Percentiles rank a stretch among this genome's conserved stretches.
These are phyloP conservation scores for Rhynchophorus ferrugineus DNA, from an alignment of 1,140 invertebrate species.

Conservation along the genomic window DNA sequence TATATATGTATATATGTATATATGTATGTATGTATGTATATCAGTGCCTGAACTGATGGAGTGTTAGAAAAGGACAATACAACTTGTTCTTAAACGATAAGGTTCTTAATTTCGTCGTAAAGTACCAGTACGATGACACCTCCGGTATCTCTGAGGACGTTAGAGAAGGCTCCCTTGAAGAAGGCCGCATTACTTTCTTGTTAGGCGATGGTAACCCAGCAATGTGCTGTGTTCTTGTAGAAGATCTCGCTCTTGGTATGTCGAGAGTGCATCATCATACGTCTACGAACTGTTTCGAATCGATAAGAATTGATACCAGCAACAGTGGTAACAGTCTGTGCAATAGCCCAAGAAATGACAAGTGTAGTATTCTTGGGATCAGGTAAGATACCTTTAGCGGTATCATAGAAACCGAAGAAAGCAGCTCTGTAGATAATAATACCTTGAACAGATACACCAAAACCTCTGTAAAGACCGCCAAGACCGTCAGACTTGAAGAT, in stretches of 20 bases:
- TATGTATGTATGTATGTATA: too few relatives aligned
- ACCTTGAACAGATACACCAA: conserved; percentile 82
- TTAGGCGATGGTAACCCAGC: conserved; percentile 61
- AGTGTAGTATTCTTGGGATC: conserved; percentile 75
- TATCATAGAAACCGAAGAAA: conserved; percentile 91
- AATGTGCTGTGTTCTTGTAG: conserved; percentile 67
- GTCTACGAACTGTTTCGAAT: conserved; percentile 80
- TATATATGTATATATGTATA: too few relatives aligned
- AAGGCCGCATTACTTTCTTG: conserved; percentile 60
- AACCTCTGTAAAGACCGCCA: conserved; percentile 79
- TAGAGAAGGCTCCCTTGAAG: conserved; percentile 78
- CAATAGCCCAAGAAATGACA: conserved; percentile 72
- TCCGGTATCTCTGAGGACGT: conserved; percentile 70
- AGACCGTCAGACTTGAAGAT: conserved; percentile 78
- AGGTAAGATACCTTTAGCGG: conserved; percentile 78
- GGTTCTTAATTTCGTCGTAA: conserved; percentile 68
- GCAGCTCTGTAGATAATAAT: conserved; percentile 81
- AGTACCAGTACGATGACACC: conserved; percentile 71
- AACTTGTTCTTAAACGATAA: conserved; percentile 40
- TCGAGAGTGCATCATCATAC: conserved; percentile 87
- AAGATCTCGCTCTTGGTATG: conserved; percentile 56
- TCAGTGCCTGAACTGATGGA: conserved; percentile 20
- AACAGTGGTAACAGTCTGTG: conserved; percentile 46
- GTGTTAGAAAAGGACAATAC: conserved; percentile 20
- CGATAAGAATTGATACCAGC: conserved; percentile 70